Evolutionary conservation across 1,140 invertebrate species (phyloP).

Genomic region (Microplitis mediator): DNA sequence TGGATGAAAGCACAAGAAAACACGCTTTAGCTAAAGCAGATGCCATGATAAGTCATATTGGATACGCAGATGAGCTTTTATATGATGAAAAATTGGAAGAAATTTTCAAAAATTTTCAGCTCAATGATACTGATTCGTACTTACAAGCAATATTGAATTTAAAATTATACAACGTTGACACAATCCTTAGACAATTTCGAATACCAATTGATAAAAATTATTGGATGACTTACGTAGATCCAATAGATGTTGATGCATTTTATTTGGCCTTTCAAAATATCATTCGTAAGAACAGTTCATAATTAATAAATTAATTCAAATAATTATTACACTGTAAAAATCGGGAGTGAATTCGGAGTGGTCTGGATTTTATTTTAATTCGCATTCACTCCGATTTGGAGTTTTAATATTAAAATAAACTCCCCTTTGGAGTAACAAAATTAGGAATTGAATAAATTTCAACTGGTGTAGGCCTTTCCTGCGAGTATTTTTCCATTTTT

Average conservation of each 20-base stretch:
- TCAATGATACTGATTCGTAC: constrained; percentile 69
- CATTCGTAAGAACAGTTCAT: constrained; percentile 71
- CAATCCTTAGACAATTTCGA: constrained; percentile 76
- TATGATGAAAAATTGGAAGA: constrained; percentile 76
- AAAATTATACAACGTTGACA: constrained; percentile 76
- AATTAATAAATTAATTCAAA: neutral
- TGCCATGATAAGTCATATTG: constrained; percentile 79
- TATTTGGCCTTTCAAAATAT: constrained; percentile 84
- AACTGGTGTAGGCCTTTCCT: too few species aligned
- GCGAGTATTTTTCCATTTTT: too few species aligned
- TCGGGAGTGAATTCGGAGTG: too few species aligned
- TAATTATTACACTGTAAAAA: too few species aligned
- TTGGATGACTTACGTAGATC: constrained; percentile 78
- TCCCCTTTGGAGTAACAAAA: too few species aligned
- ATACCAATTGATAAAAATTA: constrained; percentile 83
- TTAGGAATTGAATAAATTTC: too few species aligned
- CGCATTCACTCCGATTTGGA: too few species aligned
- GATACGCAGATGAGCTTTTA: constrained; percentile 82
- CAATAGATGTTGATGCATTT: constrained; percentile 83
- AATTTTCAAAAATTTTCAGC: constrained; percentile 76
- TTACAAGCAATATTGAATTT: constrained; percentile 77
- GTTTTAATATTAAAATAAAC: too few species aligned
- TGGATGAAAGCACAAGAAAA: constrained; percentile 80
- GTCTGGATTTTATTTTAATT: too few species aligned
- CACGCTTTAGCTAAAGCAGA: constrained; percentile 76